Evolutionary conservation across 2,888 invertebrate genomes (phyloP), one percentile per base, ranked within the genome.

Genomic region (Carterocephalus palaemon): DNA sequence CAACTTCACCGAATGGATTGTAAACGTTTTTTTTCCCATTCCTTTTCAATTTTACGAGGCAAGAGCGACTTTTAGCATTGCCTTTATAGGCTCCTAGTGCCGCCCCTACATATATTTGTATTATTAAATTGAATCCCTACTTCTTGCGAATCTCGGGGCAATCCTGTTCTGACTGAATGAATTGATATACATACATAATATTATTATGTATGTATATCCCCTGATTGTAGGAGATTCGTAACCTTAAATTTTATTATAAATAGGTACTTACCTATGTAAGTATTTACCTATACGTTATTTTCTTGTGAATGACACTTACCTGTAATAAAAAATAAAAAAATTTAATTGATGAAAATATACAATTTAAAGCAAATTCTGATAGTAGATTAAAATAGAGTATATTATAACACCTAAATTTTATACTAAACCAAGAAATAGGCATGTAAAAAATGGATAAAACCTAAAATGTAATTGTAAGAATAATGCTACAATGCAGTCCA

Each of bases 21-120:
- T 75, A 73, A 78, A 75, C 72, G 68, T 66, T 78, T 74, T n/a
- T 63, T 69, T 70, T 66, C 70, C 57, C 66, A 58, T 76, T 70
- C 61, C 59, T 63, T 67, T 67, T 61, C 70, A 69, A 77, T 75
- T 81, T 79, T 73, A 81, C 70, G 79, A 79, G 68, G 67, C 64
- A 53, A 63, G 63, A 58, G 69, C 56, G 70, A 67, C 65, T 71
- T 78, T 75, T 68, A 65, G 74, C 77, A 77, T 75, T 70, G 74
- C 70, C 65, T 75, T 75, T 75, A 78, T 66, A 60, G 62, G 57
- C 67, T 67, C 69, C 67, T 66, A 65, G 72, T 67, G 65, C 61
- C 59, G 56, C 56, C 63, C 56, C 54, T 51, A 59, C 47, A 50
- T 66, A 60, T 62, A 59, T 57, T 59, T 80, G 76, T 78, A 80